Conservation (phyloP, 2,113 vertebrate species). For the Carlito syrichta region DNA sequence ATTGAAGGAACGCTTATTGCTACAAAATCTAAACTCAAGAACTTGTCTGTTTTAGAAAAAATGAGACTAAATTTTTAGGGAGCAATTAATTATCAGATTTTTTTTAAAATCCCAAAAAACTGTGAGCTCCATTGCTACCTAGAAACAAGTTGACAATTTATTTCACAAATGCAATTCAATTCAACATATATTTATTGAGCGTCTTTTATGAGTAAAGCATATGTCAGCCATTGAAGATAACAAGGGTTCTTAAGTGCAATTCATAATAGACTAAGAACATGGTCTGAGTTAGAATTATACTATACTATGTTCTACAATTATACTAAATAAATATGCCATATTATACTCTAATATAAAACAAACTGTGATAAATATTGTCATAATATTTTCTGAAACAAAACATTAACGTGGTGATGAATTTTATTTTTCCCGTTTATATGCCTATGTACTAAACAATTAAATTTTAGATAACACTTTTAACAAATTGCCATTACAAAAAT, state of each 20-base stretch:
- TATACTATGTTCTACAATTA: not conserved
- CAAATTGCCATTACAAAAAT: not conserved
- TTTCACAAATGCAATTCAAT: not conserved
- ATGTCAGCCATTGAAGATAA: not conserved
- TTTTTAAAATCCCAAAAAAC: not conserved
- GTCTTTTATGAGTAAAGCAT: not conserved
- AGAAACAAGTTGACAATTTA: not conserved
- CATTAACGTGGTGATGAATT: too few relatives aligned
- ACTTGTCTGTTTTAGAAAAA: not conserved
- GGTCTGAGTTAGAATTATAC: not conserved
- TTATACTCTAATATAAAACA: not conserved
- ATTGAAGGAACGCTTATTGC: not conserved
- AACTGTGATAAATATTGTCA: not conserved
- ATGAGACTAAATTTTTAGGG: not conserved
- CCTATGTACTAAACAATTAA: not conserved
- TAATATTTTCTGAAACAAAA: not conserved
- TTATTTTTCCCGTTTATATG: not conserved
- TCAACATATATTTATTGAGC: not conserved
- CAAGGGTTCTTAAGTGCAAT: not conserved
- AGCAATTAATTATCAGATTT: not conserved
- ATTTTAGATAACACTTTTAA: not conserved
- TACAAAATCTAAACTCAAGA: not conserved
- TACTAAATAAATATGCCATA: not conserved
- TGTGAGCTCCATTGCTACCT: not conserved
- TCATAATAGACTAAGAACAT: not conserved